Evolutionary conservation across 2,113 vertebrate genomes (phyloP).

Genomic region (Cochlearius cochlearius): DNA sequence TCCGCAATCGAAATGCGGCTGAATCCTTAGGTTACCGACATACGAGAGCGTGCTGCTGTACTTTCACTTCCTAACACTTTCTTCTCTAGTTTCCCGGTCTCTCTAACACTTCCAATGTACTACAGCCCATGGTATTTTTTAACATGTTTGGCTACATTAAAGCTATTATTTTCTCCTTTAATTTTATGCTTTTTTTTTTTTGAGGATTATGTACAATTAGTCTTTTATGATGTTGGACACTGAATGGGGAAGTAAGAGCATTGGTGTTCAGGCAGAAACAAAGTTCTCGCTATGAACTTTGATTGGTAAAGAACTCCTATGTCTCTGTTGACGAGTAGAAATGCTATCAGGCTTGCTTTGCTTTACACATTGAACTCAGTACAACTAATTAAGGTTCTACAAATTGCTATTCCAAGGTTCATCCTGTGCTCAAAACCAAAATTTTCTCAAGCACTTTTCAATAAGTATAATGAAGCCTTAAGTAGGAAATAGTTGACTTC

Average conservation of each 20-base stretch:
- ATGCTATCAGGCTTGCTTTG: background rate
- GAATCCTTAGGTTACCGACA: background rate
- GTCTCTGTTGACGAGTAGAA: background rate
- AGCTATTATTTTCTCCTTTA: background rate
- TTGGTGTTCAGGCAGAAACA: background rate
- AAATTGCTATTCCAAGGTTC: background rate
- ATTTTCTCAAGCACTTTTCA: background rate
- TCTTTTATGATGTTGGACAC: background rate
- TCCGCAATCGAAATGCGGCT: accelerated
- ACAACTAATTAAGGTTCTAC: background rate
- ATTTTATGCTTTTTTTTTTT: background rate
- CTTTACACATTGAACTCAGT: background rate
- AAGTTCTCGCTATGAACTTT: background rate
- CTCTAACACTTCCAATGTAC: background rate
- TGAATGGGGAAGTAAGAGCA: background rate
- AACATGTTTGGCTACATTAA: background rate
- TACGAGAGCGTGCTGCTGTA: background rate
- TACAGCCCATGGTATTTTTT: background rate
- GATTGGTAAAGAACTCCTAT: background rate
- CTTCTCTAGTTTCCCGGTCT: background rate
- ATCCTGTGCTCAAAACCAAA: background rate
- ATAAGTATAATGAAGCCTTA: background rate
- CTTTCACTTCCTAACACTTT: background rate
- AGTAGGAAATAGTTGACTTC: background rate
- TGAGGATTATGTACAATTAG: background rate